These are phyloP conservation scores for Blennius ocellaris DNA, from an alignment of 2,113 vertebrate genomes.

Conservation along the genomic window DNA sequence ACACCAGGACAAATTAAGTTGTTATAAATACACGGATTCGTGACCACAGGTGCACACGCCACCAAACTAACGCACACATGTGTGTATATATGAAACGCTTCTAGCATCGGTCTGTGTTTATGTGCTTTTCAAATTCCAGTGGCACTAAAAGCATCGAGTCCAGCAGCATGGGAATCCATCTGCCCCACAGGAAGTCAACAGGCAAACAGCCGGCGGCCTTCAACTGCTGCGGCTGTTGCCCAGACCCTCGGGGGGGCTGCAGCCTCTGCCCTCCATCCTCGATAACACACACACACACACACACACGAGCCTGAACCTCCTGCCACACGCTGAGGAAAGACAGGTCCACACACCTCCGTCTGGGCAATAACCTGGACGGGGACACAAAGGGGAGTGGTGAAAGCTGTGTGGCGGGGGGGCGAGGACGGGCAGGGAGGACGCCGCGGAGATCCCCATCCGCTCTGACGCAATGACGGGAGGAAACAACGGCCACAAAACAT, in stretches of 20 bases:
- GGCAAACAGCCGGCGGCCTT: conserved; percentile 59
- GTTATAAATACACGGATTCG: conserved; percentile 18
- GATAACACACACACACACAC: conserved; percentile 44
- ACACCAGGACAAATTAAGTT: conserved; percentile 12
- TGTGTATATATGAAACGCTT: background rate
- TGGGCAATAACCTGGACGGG: conserved; percentile 56
- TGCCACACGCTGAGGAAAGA: conserved; percentile 40
- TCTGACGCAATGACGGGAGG: conserved; percentile 55
- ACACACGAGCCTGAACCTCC: conserved; percentile 1
- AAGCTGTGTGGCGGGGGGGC: background rate
- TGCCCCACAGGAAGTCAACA: conserved; percentile 67
- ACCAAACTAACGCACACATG: conserved; percentile 20
- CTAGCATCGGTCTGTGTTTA: conserved; percentile 33
- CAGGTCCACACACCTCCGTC: conserved; percentile 13
- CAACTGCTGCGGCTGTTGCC: conserved; percentile 57
- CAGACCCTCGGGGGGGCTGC: conserved; percentile 39
- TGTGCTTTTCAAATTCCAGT: conserved; percentile 53
- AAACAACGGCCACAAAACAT: conserved; percentile 56
- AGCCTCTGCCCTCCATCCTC: conserved; percentile 35
- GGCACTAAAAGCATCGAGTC: conserved; percentile 40
- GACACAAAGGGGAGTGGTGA: conserved; percentile 45
- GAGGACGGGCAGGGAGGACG: conserved; percentile 33
- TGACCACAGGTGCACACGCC: conserved; percentile 29
- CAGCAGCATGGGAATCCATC: conserved; percentile 2
- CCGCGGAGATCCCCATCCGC: conserved; percentile 41